Conservation (phyloP, 2,113 vertebrate genomes). For the Ariopsis seemanni region DNA sequence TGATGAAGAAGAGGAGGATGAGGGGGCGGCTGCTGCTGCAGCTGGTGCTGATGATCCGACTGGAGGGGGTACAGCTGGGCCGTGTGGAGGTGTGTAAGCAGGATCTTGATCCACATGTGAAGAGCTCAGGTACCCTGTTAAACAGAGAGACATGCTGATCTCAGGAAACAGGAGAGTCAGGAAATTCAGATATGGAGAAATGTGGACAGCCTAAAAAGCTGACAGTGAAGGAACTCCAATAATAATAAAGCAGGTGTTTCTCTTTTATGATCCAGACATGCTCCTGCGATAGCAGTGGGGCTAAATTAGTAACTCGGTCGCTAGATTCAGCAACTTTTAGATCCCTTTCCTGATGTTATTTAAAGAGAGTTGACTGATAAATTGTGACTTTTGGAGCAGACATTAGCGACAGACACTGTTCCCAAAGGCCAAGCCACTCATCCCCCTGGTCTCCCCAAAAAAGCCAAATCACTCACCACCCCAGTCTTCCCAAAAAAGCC, state of each 20-base stretch:
- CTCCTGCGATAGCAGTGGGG: not conserved
- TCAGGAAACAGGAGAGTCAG: not conserved
- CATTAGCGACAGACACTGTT: too few species aligned
- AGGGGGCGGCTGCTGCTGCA: not conserved
- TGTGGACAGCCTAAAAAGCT: not conserved
- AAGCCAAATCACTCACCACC: too few species aligned
- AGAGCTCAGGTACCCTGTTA: constrained; percentile 73
- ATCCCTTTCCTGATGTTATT: too few species aligned
- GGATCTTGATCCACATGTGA: constrained; percentile 68
- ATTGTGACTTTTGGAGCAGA: too few species aligned
- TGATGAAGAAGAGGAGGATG: not conserved
- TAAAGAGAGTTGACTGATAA: too few species aligned
- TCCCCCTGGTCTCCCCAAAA: too few species aligned
- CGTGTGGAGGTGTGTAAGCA: constrained; percentile 61
- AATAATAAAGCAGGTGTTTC: not conserved
- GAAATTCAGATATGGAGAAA: not conserved
- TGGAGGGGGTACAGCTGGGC: constrained; percentile 64
- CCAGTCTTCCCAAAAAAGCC: too few species aligned
- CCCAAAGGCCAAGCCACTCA: too few species aligned
- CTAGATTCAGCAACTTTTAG: too few species aligned
- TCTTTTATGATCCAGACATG: not conserved
- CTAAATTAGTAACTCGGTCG: too few species aligned
- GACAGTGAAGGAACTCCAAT: not conserved
- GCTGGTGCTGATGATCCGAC: constrained; percentile 48
- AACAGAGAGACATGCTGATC: not conserved